These are phyloP conservation scores for Phalacrocorax brasilianus DNA, from an alignment of 2,113 vertebrate species.

Conservation along the genomic window DNA sequence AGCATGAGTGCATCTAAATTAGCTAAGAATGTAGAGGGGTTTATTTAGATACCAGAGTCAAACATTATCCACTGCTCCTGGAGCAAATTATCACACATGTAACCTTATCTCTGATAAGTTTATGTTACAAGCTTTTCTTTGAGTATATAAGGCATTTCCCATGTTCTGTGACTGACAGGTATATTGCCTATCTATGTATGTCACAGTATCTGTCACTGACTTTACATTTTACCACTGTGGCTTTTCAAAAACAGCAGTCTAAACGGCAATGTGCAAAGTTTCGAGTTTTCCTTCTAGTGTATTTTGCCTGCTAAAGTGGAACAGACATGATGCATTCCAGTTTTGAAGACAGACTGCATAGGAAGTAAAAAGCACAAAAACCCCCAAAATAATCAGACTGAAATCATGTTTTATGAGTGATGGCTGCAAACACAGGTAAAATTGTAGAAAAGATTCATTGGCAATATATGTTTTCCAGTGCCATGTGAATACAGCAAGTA, in stretches of 20 bases:
- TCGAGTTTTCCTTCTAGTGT: background rate
- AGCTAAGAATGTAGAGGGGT: background rate
- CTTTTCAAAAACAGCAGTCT: background rate
- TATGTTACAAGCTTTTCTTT: conserved; percentile 1
- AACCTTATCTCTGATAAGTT: background rate
- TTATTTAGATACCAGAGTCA: background rate
- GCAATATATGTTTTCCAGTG: background rate
- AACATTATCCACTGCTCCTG: background rate
- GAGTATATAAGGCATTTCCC: background rate
- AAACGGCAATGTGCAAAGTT: background rate
- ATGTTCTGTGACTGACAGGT: background rate
- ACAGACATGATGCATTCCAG: background rate
- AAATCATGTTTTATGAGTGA: background rate
- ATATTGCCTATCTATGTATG: conserved; percentile 26
- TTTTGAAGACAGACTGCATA: background rate
- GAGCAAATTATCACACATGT: background rate
- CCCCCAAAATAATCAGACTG: background rate
- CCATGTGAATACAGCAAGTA: background rate
- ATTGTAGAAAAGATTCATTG: background rate
- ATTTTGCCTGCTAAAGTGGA: background rate
- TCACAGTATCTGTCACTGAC: background rate
- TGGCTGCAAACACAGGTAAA: background rate
- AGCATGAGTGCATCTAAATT: background rate
- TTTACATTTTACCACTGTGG: background rate
- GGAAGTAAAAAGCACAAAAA: background rate